A percentile compares a stretch with the other conserved stretches of the same genome.
Conservation (phyloP, 2,113 vertebrate genomes). For the Galeopterus variegatus region DNA sequence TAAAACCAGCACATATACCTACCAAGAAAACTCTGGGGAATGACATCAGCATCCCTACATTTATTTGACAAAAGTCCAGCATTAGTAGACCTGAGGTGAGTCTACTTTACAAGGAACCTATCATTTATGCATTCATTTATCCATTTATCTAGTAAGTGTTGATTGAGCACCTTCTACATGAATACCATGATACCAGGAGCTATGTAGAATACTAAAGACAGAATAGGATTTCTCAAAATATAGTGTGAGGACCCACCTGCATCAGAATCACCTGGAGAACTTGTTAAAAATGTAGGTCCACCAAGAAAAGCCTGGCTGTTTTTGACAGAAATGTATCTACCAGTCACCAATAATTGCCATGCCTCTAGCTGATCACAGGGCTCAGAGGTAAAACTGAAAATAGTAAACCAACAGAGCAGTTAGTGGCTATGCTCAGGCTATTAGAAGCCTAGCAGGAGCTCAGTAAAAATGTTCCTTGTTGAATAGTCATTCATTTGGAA, state of each 20-base stretch:
- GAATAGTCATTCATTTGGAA: background rate
- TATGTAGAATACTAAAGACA: background rate
- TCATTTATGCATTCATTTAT: background rate
- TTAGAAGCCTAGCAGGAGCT: background rate
- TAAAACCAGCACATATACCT: conserved; percentile 29
- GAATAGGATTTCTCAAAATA: conserved; percentile 7
- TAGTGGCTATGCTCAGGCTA: background rate
- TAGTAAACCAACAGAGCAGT: background rate
- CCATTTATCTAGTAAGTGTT: background rate
- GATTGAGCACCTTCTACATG: background rate
- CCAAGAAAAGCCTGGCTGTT: background rate
- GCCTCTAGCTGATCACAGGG: background rate
- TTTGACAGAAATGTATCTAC: background rate
- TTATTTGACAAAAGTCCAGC: conserved; percentile 35
- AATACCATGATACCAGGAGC: background rate
- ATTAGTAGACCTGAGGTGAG: background rate
- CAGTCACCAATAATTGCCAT: background rate
- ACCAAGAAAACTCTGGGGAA: background rate
- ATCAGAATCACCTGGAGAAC: conserved; percentile 34
- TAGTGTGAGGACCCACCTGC: background rate
- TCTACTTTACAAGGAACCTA: conserved; percentile 27
- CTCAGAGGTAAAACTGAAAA: conserved; percentile 40
- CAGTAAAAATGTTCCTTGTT: background rate
- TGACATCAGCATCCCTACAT: background rate
- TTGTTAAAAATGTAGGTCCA: background rate